Evolutionary conservation across 2,797 vertebrate genomes (phyloP).

Genomic region (Manis pentadactyla): DNA sequence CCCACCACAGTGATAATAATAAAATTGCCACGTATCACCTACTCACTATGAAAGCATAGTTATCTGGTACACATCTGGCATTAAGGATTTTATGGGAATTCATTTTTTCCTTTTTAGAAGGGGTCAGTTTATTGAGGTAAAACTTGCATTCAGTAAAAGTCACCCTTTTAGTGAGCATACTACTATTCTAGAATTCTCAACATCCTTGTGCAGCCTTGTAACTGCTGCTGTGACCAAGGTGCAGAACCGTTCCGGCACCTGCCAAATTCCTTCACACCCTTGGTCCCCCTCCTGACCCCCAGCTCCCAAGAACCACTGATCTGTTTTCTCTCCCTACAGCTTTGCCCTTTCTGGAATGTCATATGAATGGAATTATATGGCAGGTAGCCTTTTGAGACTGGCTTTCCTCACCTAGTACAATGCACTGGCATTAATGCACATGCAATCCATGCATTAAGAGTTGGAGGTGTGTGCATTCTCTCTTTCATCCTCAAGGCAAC

Average conservation of each 20-base stretch:
- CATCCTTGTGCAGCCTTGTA: accelerated
- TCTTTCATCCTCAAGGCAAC: not conserved
- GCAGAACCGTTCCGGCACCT: not conserved
- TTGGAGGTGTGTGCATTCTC: accelerated
- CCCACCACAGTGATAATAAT: accelerated
- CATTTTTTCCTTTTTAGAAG: not conserved
- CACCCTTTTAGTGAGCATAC: not conserved
- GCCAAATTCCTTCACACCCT: not conserved
- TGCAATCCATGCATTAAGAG: not conserved
- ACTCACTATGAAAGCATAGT: not conserved
- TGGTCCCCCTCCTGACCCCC: not conserved
- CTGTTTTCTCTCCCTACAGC: not conserved
- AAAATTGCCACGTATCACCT: accelerated
- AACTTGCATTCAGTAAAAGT: not conserved
- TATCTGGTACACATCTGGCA: not conserved
- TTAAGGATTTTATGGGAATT: not conserved
- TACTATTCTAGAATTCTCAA: not conserved
- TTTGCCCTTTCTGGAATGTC: not conserved
- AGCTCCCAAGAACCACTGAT: not conserved
- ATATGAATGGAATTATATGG: not conserved
- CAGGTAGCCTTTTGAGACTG: not conserved
- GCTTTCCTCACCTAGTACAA: not conserved
- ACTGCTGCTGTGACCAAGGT: not conserved
- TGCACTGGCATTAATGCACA: not conserved
- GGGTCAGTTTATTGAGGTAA: not conserved